phyloP scores from a whole-genome alignment of 1,140 invertebrate genomes.

The Solen grandis region DNA sequence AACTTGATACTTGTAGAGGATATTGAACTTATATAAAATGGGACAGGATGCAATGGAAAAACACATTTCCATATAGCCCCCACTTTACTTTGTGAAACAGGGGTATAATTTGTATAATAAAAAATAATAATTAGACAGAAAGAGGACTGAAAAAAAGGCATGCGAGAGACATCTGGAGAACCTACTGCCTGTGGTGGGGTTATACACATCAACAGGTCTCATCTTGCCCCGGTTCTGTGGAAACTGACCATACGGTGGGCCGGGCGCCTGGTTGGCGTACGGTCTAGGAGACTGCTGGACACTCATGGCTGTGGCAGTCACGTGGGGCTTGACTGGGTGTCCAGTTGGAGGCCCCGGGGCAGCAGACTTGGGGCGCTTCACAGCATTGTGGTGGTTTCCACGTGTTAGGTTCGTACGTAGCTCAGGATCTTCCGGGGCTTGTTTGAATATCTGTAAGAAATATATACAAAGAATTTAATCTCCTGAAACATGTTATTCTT shows the following conservation, averaged over 20 bases:
- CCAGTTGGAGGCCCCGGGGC: slow-evolving; percentile 8
- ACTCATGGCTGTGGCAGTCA: slow-evolving; percentile 40
- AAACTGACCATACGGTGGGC: slow-evolving; percentile 46
- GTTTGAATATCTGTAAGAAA: slow-evolving; percentile 48
- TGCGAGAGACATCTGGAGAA: no score
- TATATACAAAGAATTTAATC: no score
- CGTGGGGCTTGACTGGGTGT: slow-evolving; percentile 9
- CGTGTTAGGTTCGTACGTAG: slow-evolving; percentile 27
- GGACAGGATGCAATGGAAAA: no score
- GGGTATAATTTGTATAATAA: no score
- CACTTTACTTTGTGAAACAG: no score
- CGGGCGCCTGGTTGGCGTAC: slow-evolving; percentile 42
- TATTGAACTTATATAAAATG: no score
- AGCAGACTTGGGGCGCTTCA: slow-evolving; percentile 3
- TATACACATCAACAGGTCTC: slow-evolving; percentile 69
- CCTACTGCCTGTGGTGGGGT: slow-evolving; percentile 68
- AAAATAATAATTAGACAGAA: no score
- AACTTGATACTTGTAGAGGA: no score
- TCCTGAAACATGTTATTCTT: no score
- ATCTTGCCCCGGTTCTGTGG: slow-evolving; percentile 48
- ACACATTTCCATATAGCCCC: no score
- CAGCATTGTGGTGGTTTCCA: slow-evolving; percentile 19
- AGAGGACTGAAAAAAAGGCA: no score
- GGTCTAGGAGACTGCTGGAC: slow-evolving; percentile 38
- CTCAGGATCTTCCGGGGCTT: slow-evolving; percentile 55